Evolutionary conservation across 2,113 vertebrate genomes (phyloP), one percentile per base, ranked within the genome.

Genomic region (Anoura caudifer): DNA sequence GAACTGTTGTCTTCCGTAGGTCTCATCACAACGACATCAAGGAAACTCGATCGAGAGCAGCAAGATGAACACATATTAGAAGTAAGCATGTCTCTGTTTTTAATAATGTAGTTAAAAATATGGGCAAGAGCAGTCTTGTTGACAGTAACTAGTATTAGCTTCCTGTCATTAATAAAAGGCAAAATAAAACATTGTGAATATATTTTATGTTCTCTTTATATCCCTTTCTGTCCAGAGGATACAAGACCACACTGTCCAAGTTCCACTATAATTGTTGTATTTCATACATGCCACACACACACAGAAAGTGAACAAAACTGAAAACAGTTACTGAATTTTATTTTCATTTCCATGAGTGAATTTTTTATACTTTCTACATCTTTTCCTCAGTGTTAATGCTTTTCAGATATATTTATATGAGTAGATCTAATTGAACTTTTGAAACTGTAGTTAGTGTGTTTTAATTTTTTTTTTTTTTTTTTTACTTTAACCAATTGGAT

Each of bases 41-140:
- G 99, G 95, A 99, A 98, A 97, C 98, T 99, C 91, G 99, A 99
- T 98, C 98, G 99, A 83, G 99, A 99, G 69, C 99, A 99, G 91
- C 99, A 99, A 77, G 99, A 97, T 17, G 99, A 99, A 83, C 99
- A 99, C 97, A 99, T 99, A 98, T 97, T 99, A 36, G 99, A 99
- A 99, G 99, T 99, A 98, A 99, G 97, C 95, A 20, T 91, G 95
- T 87, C 72, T 70, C 94, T 92, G 22, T 17, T 81, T 87, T 92
- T 90, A 61, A 59, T 36, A 56, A 43, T 45, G 0, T 14, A 59
- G 4, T n/a, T 22, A 1, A 19, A 81, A 86, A 20, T 92, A 10
- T 28, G 26, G 41, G 67, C 70, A 61, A 47, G 59, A 69, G 8
- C 1, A 11, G 0, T 16, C 56, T 14, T 41, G 10, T 69, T 80